Percentiles rank a stretch among this genome's conserved stretches.
Conservation (phyloP, 2,888 invertebrate species). For the Meteorus cinctellus region DNA sequence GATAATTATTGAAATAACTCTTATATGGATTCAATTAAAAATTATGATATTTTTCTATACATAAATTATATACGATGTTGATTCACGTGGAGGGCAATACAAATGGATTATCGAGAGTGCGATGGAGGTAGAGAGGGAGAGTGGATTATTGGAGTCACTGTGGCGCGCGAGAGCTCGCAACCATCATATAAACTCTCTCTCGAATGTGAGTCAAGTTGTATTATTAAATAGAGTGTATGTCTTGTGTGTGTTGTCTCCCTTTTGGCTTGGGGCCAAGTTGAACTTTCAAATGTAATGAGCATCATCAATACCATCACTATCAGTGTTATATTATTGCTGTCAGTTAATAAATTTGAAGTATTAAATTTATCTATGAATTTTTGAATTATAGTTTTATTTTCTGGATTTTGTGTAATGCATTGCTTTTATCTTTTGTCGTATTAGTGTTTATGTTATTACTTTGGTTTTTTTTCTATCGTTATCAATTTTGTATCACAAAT, state of each 20-base stretch:
- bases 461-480: no score
- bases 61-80: not conserved
- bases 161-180: not conserved
- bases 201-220: not conserved
- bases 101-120: not conserved
- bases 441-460: no score
- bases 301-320: constrained; percentile 7
- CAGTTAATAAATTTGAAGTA: not conserved
- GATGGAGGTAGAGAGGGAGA: not conserved
- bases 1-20: not conserved
- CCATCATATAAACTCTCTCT: not conserved
- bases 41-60: not conserved
- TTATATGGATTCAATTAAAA: constrained; percentile 13
- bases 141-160: constrained; percentile 1
- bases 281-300: constrained; percentile 17
- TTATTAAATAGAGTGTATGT: constrained; percentile 6
- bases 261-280: not conserved
- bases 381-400: no score
- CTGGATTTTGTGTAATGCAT: no score
- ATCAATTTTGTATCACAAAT: no score
- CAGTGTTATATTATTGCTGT: not conserved
- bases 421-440: no score
- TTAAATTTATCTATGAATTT: not conserved
- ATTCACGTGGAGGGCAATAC: not conserved
- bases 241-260: not conserved